Evolutionary conservation across 2,113 vertebrate genomes (phyloP).

Genomic region (Hystrix brachyura): DNA sequence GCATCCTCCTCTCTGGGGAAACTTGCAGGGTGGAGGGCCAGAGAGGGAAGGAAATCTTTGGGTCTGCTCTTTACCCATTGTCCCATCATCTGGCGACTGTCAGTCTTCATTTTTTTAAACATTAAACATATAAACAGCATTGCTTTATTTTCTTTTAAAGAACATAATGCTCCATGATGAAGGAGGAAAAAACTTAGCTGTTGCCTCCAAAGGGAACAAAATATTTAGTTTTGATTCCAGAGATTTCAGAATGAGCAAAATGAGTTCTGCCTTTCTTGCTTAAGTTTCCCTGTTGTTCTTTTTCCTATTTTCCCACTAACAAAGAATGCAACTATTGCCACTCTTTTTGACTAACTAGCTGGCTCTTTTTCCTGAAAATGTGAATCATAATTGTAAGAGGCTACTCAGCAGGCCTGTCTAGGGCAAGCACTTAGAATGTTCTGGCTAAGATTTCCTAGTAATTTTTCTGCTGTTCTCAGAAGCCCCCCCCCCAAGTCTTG

Average conservation of each 20-base stretch:
- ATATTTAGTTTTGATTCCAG: slow-evolving; percentile 59
- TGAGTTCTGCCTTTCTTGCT: slow-evolving; percentile 29
- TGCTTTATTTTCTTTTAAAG: slow-evolving; percentile 60
- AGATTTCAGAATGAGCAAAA: background rate
- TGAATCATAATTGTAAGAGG: slow-evolving; percentile 11
- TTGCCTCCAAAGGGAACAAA: slow-evolving; percentile 51
- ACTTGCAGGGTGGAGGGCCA: background rate
- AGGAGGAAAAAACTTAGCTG: background rate
- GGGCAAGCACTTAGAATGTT: background rate
- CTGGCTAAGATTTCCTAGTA: background rate
- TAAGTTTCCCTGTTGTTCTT: slow-evolving; percentile 24
- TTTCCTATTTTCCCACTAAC: slow-evolving; percentile 28
- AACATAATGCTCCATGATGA: slow-evolving; percentile 35
- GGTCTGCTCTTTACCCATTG: slow-evolving; percentile 38
- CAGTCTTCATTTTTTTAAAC: slow-evolving; percentile 38
- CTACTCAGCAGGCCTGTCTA: background rate
- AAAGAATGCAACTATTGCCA: slow-evolving; percentile 19
- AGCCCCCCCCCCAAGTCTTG: background rate
- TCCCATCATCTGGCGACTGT: background rate
- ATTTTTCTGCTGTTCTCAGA: slow-evolving; percentile 59
- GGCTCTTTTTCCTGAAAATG: slow-evolving; percentile 49
- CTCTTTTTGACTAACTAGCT: background rate
- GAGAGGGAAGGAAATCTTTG: slow-evolving; percentile 11
- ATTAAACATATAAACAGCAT: slow-evolving; percentile 45
- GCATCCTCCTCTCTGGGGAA: background rate